phyloP scores from a whole-genome alignment of 2,888 invertebrate genomes.

The Ectobius pallidus region DNA sequence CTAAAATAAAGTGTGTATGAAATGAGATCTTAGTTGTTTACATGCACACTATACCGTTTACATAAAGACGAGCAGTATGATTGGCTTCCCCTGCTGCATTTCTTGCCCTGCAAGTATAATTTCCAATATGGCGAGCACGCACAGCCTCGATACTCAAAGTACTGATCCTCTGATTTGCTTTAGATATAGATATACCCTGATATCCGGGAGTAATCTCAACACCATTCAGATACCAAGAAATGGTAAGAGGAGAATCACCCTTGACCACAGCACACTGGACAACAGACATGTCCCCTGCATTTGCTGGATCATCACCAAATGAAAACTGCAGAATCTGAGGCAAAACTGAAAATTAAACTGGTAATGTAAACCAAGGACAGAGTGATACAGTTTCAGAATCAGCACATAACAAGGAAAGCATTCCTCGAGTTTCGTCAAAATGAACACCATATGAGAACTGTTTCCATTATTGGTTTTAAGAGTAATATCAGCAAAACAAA shows the following conservation, averaged over 20 bases:
- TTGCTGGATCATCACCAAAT: conserved; percentile 67
- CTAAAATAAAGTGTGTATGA: too few species aligned
- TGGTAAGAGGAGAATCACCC: conserved; percentile 79
- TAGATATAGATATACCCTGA: conserved; percentile 60
- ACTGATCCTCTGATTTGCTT: conserved; percentile 67
- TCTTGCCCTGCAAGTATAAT: conserved; percentile 62
- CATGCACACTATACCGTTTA: conserved; percentile 58
- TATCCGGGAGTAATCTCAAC: conserved; percentile 43
- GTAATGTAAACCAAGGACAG: too few species aligned
- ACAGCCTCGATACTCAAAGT: conserved; percentile 62
- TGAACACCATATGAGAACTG: too few species aligned
- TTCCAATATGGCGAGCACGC: conserved; percentile 62
- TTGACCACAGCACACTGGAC: conserved; percentile 75
- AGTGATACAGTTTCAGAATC: too few species aligned
- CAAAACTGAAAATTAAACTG: conserved; percentile 70
- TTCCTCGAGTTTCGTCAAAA: too few species aligned
- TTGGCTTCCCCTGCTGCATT: conserved; percentile 61
- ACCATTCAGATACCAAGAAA: conserved; percentile 74
- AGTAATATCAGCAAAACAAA: too few species aligned
- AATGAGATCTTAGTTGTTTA: too few species aligned
- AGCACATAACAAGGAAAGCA: too few species aligned
- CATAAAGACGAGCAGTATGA: conserved; percentile 58
- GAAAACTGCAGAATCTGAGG: conserved; percentile 69
- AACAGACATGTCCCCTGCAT: conserved; percentile 77
- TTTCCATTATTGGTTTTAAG: too few species aligned